Percentiles rank a stretch among this genome's conserved stretches.
Evolutionary conservation across 2,797 vertebrate species (phyloP).

Genomic region (Geotrypetes seraphini): DNA sequence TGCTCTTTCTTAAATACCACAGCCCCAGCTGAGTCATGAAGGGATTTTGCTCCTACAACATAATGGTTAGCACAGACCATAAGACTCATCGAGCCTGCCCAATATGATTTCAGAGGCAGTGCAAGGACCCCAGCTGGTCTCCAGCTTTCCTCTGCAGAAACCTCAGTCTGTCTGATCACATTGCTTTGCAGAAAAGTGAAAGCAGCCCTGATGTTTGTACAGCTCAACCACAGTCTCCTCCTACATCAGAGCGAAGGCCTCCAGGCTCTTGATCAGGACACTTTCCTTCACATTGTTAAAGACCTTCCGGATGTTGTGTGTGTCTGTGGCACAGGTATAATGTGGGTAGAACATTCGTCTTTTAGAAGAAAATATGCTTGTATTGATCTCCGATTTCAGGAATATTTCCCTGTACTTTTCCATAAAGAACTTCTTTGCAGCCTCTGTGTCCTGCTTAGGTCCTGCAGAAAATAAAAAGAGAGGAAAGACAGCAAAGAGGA

Average conservation of each 20-base stretch:
- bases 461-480: slow-evolving; percentile 11
- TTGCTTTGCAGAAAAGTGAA: too few species aligned
- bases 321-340: slow-evolving; percentile 50
- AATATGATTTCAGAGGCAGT: too few species aligned
- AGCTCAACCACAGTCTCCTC: neutral
- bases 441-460: slow-evolving; percentile 23
- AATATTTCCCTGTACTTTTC: slow-evolving; percentile 32
- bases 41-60: too few species aligned
- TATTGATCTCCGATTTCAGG: neutral
- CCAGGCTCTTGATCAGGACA: slow-evolving; percentile 35
- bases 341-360: slow-evolving; percentile 30
- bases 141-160: too few species aligned
- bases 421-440: slow-evolving; percentile 37
- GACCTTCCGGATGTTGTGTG: slow-evolving; percentile 42
- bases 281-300: slow-evolving; percentile 42
- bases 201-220: too few species aligned
- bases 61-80: too few species aligned
- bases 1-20: too few species aligned
- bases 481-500: too few species aligned
- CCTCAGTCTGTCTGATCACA: too few species aligned
- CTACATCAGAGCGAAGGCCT: slow-evolving; percentile 44
- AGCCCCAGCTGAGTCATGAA: too few species aligned
- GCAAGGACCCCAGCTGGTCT: too few species aligned
- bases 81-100: too few species aligned
- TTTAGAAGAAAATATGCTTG: neutral